A percentile compares a stretch with the other conserved stretches of the same genome.
These are phyloP conservation scores for Anoplius nigerrimus DNA, from an alignment of 2,888 invertebrate genomes.

Conservation along the genomic window DNA sequence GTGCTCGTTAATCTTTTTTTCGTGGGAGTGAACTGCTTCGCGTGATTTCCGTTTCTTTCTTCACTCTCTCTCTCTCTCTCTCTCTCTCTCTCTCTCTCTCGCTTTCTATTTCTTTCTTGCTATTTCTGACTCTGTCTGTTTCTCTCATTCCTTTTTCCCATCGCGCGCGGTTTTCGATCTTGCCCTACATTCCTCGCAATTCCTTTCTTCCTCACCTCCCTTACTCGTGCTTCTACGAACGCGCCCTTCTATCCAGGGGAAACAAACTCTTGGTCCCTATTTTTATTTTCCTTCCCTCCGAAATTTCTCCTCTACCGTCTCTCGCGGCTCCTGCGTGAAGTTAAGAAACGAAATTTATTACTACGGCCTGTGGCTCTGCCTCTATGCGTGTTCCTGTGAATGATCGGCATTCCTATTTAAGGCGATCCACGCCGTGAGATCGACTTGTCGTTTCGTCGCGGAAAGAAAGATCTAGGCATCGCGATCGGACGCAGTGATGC, in stretches of 20 bases:
- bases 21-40: slow-evolving; percentile 19
- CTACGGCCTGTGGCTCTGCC: too few relatives aligned
- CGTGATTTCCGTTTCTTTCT: background rate
- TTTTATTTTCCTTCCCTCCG: slow-evolving; percentile 29
- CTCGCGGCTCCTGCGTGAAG: slow-evolving; percentile 11
- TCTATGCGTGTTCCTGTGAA: background rate
- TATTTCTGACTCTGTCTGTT: background rate
- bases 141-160: background rate
- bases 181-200: background rate
- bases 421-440: background rate
- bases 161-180: background rate
- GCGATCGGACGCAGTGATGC: too few relatives aligned
- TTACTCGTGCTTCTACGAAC: slow-evolving; percentile 26
- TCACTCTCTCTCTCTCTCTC: background rate
- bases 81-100: background rate
- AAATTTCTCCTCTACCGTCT: slow-evolving; percentile 13
- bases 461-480: background rate
- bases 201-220: slow-evolving; percentile 9
- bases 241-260: slow-evolving; percentile 51
- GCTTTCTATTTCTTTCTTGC: background rate
- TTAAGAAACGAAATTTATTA: slow-evolving; percentile 3
- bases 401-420: background rate
- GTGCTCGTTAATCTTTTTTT: slow-evolving; percentile 21
- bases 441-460: background rate
- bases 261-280: slow-evolving; percentile 70